Conservation (phyloP, 2,113 vertebrate species). For the Uria aalge region DNA sequence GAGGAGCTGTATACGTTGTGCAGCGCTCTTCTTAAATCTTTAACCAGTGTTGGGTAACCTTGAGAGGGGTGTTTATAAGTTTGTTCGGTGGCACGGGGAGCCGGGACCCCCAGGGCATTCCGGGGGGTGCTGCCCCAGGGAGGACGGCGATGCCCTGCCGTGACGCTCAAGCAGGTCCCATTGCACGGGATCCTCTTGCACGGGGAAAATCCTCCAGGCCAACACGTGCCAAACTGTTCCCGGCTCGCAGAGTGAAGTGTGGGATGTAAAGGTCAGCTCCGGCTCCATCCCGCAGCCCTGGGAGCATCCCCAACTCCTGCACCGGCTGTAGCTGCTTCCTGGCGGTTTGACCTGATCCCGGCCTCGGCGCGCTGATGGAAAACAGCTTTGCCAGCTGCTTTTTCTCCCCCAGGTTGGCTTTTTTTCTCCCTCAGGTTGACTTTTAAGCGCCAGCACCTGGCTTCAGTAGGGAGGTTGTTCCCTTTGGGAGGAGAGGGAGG, state of each 20-base stretch:
- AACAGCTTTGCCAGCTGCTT: neutral
- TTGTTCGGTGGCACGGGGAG: neutral
- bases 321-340: neutral
- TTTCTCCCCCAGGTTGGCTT: neutral
- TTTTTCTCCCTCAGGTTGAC: neutral
- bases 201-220: neutral
- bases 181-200: neutral
- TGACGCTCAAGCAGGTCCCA: neutral
- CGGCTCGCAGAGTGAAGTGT: neutral
- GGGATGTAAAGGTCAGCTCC: neutral
- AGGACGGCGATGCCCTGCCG: fast-evolving
- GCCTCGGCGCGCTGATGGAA: fast-evolving
- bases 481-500: fast-evolving
- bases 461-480: neutral
- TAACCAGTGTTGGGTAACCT: constrained; percentile 21
- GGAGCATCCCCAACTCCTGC: neutral
- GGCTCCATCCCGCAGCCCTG: neutral
- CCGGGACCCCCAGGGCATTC: neutral
- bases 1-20: neutral
- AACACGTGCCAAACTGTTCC: fast-evolving
- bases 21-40: constrained; percentile 19
- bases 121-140: neutral
- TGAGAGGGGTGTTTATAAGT: neutral
- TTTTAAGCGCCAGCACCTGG: neutral
- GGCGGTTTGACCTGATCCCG: neutral